Evolutionary conservation across 2,888 invertebrate species (phyloP), one percentile per base, ranked within the genome.

Genomic region (Lampropteryx suffumata): DNA sequence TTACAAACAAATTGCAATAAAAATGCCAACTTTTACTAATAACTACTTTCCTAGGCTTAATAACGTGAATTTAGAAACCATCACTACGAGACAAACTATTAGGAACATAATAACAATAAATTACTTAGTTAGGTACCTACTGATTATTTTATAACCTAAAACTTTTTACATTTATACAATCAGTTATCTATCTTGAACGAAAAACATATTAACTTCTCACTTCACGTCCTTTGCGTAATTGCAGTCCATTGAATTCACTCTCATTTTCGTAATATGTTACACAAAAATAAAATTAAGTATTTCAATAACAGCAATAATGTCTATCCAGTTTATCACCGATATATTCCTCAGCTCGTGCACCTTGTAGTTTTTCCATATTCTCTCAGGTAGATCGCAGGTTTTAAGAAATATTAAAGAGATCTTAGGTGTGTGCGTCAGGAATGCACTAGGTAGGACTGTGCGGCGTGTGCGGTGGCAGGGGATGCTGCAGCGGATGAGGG

Each of bases 31-130:
- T 47, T 49, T 12, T 39, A 48, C n/a, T 39, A 28, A 36, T 9
- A 40, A 40, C 47, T 59, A 57, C 57, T 4, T 59, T 64, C 49
- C 41, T 49, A 55, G 47, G 32, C 42, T 48, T 48, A 52, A 71
- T 69, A 76, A 76, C 71, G 73, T 68, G 69, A 72, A 73, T 72
- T 71, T 71, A 73, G 69, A 78, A 80, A 78, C 71, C 76, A 75
- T 73, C 71, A 74, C 79, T 81, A 84, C 78, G 61, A 76, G 79
- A 79, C 71, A 69, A 82, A 79, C 79, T 80, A 84, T 86, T 89
- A 90, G 90, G 89, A 90, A 90, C 89, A 85, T 87, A 86, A 59
- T 79, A 84, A 85, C 80, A 82, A 79, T 81, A 82, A 85, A 24
- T 82, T 85, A 84, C 80, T n/a, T n/a, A n/a, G n/a, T n/a, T n/a